These are phyloP conservation scores for Phallusia fumigata DNA, from an alignment of 23 tunicate species.

Conservation along the genomic window DNA sequence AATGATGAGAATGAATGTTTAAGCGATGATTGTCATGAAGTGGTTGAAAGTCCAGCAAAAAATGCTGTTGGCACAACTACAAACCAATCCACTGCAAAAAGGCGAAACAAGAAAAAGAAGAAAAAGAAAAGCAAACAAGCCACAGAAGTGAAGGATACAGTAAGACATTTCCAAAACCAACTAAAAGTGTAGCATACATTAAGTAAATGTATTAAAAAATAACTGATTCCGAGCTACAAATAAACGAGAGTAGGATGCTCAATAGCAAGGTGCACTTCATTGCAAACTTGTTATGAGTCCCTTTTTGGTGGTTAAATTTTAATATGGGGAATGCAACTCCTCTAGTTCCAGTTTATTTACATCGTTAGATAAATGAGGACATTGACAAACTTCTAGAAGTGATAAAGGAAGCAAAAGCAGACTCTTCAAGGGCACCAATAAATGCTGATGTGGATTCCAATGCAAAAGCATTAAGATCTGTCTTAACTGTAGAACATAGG, in stretches of 20 bases:
- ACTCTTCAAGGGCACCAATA: background rate
- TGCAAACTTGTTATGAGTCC: too few relatives aligned
- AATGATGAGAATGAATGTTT: background rate
- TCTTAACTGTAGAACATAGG: slow-evolving; percentile 57
- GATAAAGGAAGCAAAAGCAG: background rate
- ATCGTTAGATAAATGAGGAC: slow-evolving; percentile 31
- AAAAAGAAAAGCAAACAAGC: slow-evolving; percentile 9
- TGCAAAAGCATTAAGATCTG: slow-evolving; percentile 14
- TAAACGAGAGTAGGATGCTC: too few relatives aligned
- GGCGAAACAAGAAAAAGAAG: slow-evolving; percentile 26
- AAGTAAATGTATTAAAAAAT: too few relatives aligned
- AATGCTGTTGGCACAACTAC: background rate
- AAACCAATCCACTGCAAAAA: background rate
- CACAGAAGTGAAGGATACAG: background rate
- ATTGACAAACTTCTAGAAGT: slow-evolving; percentile 31
- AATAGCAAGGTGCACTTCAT: too few relatives aligned
- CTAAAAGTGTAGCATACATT: too few relatives aligned
- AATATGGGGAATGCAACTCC: too few relatives aligned
- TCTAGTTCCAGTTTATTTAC: too few relatives aligned
- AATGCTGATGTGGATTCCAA: background rate
- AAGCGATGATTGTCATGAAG: background rate
- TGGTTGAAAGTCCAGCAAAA: background rate
- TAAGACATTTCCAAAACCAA: background rate
- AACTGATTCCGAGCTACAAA: too few relatives aligned
- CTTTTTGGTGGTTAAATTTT: too few relatives aligned